phyloP scores from a whole-genome alignment of 1,140 invertebrate species.

The Brachionus rubens region DNA sequence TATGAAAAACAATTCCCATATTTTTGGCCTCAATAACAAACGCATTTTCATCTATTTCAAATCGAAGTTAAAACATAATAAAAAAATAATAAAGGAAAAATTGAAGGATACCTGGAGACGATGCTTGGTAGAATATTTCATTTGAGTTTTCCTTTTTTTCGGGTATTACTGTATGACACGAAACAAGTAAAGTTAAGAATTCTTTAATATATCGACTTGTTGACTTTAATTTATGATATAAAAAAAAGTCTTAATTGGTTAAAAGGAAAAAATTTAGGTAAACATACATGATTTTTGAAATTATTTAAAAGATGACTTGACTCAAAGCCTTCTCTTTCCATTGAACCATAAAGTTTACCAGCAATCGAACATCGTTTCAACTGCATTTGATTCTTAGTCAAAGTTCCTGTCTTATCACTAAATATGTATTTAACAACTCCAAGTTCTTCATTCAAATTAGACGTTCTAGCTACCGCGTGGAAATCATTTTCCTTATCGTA shows the following conservation, averaged over 20 bases:
- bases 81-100: background rate
- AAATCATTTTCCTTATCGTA: slow-evolving; percentile 83
- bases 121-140: slow-evolving; percentile 83
- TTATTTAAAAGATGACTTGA: background rate
- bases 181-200: slow-evolving; percentile 9
- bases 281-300: background rate
- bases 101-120: slow-evolving; percentile 71
- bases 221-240: background rate
- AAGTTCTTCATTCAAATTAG: slow-evolving; percentile 97
- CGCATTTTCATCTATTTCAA: slow-evolving; percentile 75
- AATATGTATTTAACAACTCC: slow-evolving; percentile 68
- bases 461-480: slow-evolving; percentile 91
- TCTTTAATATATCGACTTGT: background rate
- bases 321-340: background rate
- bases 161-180: slow-evolving; percentile 44
- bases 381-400: slow-evolving; percentile 94
- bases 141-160: slow-evolving; percentile 45
- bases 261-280: too few relatives aligned
- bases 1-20: slow-evolving; percentile 84
- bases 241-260: too few relatives aligned
- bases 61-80: background rate
- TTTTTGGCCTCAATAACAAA: slow-evolving; percentile 82
- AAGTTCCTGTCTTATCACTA: slow-evolving; percentile 91
- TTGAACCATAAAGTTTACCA: slow-evolving; percentile 68
- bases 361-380: slow-evolving; percentile 85